These are phyloP conservation scores for Nephila pilipes DNA, from an alignment of 1,140 invertebrate species.

Conservation along the genomic window DNA sequence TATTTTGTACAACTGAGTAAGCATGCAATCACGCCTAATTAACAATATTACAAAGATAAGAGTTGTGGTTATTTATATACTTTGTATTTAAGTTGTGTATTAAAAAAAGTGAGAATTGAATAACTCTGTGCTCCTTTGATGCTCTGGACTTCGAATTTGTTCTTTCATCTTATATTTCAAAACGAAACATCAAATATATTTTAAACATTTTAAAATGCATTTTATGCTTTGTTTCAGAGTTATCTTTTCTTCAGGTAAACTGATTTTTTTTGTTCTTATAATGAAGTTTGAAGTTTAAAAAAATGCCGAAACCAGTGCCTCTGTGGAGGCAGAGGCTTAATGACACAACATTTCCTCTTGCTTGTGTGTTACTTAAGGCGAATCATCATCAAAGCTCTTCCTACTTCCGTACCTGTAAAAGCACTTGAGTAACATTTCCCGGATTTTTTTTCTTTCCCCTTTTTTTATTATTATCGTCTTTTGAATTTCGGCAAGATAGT, in stretches of 20 bases:
- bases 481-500: conserved; percentile 52
- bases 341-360: conserved; percentile 57
- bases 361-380: conserved; percentile 50
- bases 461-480: conserved; percentile 62
- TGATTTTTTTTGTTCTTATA: conserved; percentile 11
- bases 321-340: conserved; percentile 18
- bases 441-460: conserved; percentile 3
- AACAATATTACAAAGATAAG: too few relatives aligned
- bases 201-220: neutral
- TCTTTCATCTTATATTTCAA: neutral
- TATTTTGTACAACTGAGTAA: too few relatives aligned
- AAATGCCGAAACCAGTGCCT: conserved; percentile 12
- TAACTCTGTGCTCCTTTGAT: neutral
- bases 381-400: conserved; percentile 63
- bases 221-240: conserved; percentile 11
- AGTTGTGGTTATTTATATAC: too few relatives aligned
- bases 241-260: conserved; percentile 44
- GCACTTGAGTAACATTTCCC: conserved; percentile 48
- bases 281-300: neutral
- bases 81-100: too few relatives aligned
- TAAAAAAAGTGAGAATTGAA: too few relatives aligned
- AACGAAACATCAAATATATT: conserved; percentile 8
- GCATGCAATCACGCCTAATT: too few relatives aligned
- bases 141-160: neutral
- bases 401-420: conserved; percentile 54